Percentiles rank a stretch among this genome's conserved stretches.
These are phyloP conservation scores for Melanostigma gelatinosum DNA, from an alignment of 2,113 vertebrate species.

Conservation along the genomic window DNA sequence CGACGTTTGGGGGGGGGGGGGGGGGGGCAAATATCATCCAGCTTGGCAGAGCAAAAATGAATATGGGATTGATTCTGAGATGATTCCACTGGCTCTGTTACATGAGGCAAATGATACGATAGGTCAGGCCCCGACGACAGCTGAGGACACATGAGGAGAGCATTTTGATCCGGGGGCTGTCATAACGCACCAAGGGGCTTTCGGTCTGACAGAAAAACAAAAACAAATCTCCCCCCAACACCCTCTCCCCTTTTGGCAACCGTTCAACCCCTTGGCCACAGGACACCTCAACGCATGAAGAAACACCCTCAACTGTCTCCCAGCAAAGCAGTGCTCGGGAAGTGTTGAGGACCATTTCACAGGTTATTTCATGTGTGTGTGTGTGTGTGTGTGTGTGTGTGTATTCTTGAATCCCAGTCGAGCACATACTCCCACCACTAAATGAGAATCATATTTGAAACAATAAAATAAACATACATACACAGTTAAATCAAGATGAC, in stretches of 20 bases:
- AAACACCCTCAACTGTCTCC: slow-evolving; percentile 38
- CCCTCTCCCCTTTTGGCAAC: slow-evolving; percentile 70
- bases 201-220: slow-evolving; percentile 33
- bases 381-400: slow-evolving; percentile 7
- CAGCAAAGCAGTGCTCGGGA: slow-evolving; percentile 47
- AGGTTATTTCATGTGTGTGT: slow-evolving; percentile 41
- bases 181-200: slow-evolving; percentile 36
- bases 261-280: slow-evolving; percentile 49
- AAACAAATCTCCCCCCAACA: slow-evolving; percentile 9
- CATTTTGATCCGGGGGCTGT: slow-evolving; percentile 39
- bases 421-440: slow-evolving; percentile 40
- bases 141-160: slow-evolving; percentile 35
- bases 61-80: slow-evolving; percentile 67
- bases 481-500: slow-evolving; percentile 69
- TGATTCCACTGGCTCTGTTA: slow-evolving; percentile 70
- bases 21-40: neutral
- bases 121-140: slow-evolving; percentile 1
- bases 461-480: slow-evolving; percentile 58
- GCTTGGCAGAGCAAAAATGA: slow-evolving; percentile 47
- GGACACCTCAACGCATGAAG: slow-evolving; percentile 33
- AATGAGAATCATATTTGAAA: slow-evolving; percentile 61
- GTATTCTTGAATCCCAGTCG: slow-evolving; percentile 47
- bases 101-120: slow-evolving; percentile 44
- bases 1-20: neutral
- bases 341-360: slow-evolving; percentile 67